phyloP scores from a whole-genome alignment of 2,113 vertebrate species.

The Gavia stellata region DNA sequence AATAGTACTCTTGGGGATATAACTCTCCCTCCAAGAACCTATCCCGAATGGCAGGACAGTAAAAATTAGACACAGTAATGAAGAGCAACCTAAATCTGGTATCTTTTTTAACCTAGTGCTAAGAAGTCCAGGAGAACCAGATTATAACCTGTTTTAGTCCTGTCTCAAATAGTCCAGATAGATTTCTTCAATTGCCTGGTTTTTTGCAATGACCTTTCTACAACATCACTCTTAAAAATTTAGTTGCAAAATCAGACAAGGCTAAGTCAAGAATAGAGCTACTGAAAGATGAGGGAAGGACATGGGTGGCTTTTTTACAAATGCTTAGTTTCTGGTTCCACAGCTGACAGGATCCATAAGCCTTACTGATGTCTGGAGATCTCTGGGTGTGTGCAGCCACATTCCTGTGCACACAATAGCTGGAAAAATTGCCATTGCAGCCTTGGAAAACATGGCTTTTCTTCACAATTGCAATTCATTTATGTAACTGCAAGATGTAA shows the following conservation, averaged over 20 bases:
- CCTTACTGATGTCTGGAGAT: background rate
- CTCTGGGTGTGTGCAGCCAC: background rate
- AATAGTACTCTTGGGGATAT: background rate
- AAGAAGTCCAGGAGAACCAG: background rate
- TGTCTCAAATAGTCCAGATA: background rate
- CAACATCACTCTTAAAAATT: background rate
- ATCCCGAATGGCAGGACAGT: background rate
- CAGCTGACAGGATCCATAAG: background rate
- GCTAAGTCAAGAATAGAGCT: background rate
- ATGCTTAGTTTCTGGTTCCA: background rate
- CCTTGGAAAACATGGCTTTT: background rate
- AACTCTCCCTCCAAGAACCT: background rate
- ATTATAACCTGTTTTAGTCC: background rate
- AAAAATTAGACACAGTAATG: background rate
- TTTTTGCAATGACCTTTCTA: background rate
- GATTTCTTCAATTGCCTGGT: background rate
- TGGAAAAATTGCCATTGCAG: background rate
- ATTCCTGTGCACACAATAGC: background rate
- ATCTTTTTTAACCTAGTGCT: background rate
- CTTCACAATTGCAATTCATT: background rate
- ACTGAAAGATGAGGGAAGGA: background rate
- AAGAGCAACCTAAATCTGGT: background rate
- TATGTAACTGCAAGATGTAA: background rate
- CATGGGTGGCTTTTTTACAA: background rate
- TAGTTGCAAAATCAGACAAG: background rate